Base-by-base conservation (phyloP, 2,797 vertebrate genomes). In the Gephyroberyx darwinii region DNA sequence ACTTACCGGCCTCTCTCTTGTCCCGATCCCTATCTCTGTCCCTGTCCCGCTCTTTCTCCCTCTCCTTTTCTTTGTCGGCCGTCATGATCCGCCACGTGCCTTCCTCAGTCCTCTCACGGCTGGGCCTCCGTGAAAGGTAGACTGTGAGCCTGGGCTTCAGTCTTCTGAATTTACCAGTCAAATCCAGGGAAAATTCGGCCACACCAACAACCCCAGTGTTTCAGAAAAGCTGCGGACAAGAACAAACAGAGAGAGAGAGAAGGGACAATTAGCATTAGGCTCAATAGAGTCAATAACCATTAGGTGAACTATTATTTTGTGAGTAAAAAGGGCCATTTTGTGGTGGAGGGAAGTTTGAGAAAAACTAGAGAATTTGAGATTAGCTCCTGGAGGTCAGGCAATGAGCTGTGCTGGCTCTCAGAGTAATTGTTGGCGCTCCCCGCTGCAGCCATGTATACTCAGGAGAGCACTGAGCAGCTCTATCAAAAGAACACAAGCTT, bases 31-130 rank as follows among this genome's bases (percentile, higher is more conserved):
- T 93, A 69, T 98, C 96, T 89, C 96, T 94, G 83, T 98, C 96
- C 81, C 96, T 91, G 71, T 97, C 96, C 65, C 96, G 85, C 85
- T 98, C 96, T 92, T 96, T 93, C 91, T 98, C 98, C 92, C 95
- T 93, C 90, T 99, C 98, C 93, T 98, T 98, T 75, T 99, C 98
- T 95, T 99, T 99, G 93, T 99, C 97, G 2, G 97, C 97, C 89
- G 97, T 99, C 98, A 99, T 99, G 97, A 99, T 99, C 95, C 96
- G 96, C 98, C 98, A 99, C 96, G 98, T 99, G 96, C 98, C 98
- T 99, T 99, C 98, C 97, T 99, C 98, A 96, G 97, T 99, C 98
- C 98, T 99, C 98, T 99, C 98, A 99, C 98, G 98, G 98, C 97
- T 99, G 94, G 98, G 98, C 98, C 97, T 99, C 98, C 98, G 98